Evolutionary conservation across 2,888 invertebrate species (phyloP).

Genomic region (Willowsia nigromaculata): DNA sequence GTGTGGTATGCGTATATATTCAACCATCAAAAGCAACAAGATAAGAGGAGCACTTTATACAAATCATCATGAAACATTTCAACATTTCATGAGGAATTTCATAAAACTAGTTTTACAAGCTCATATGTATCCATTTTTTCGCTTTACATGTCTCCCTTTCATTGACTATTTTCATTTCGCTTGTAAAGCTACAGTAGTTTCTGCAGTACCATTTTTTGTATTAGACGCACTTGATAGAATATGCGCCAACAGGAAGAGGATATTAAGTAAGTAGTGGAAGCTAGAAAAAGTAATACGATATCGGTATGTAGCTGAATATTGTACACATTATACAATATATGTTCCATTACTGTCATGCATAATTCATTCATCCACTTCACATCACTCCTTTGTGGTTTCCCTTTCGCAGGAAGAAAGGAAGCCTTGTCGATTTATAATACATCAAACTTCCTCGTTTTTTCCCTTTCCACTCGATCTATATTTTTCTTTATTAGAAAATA

Average conservation of each 20-base stretch:
- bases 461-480: background rate
- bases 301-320: slow-evolving; percentile 28
- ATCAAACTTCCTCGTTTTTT: too few relatives aligned
- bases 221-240: background rate
- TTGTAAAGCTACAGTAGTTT: background rate
- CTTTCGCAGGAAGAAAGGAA: background rate
- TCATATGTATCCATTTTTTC: slow-evolving; percentile 24
- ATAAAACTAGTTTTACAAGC: slow-evolving; percentile 48
- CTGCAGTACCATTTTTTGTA: background rate
- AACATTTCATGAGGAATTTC: slow-evolving; percentile 58
- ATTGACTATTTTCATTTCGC: background rate
- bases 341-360: slow-evolving; percentile 66
- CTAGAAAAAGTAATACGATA: background rate
- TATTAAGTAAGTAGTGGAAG: slow-evolving; percentile 29
- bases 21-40: background rate
- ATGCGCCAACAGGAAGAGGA: slow-evolving; percentile 11
- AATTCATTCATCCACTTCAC: slow-evolving; percentile 58
- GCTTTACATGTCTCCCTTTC: background rate
- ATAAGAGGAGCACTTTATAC: slow-evolving; percentile 43
- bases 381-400: slow-evolving; percentile 55
- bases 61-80: slow-evolving; percentile 51
- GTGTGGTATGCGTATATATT: background rate
- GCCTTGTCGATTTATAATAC: background rate
- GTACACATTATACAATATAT: slow-evolving; percentile 43
- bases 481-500: background rate